Conservation (phyloP, 2,113 vertebrate genomes). For the Aldabrachelys gigantea region DNA sequence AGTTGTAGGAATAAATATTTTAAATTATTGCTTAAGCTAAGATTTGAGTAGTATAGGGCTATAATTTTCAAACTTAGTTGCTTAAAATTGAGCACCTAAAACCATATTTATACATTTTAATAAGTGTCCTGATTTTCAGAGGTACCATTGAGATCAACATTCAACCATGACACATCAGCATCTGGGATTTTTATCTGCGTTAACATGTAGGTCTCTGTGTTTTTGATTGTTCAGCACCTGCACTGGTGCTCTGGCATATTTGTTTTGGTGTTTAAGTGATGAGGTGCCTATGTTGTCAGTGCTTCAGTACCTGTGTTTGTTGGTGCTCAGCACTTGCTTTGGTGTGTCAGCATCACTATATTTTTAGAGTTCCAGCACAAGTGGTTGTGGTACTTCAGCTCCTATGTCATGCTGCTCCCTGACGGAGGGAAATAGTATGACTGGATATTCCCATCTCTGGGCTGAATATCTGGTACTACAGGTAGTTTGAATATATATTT, state of each 20-base stretch:
- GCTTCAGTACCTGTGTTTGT: background rate
- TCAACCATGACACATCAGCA: background rate
- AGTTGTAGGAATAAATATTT: background rate
- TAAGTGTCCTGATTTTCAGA: background rate
- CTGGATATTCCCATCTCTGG: background rate
- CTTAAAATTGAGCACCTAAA: background rate
- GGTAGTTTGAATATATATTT: background rate
- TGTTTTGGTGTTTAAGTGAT: background rate
- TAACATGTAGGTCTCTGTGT: background rate
- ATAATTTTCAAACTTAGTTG: background rate
- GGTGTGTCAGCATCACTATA: background rate
- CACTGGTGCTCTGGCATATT: background rate
- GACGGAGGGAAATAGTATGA: rapidly evolving
- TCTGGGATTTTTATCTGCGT: background rate
- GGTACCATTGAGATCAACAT: background rate
- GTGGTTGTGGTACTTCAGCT: background rate
- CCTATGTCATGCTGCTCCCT: background rate
- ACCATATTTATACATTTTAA: background rate
- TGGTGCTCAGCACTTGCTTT: background rate
- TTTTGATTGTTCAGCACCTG: background rate
- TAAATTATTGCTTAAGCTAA: background rate
- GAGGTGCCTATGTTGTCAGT: background rate
- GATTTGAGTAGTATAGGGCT: background rate
- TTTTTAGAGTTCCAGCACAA: background rate
- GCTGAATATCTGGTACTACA: background rate